Conservation (phyloP, 2,797 vertebrate species). For the Enteromius argenteus region DNA sequence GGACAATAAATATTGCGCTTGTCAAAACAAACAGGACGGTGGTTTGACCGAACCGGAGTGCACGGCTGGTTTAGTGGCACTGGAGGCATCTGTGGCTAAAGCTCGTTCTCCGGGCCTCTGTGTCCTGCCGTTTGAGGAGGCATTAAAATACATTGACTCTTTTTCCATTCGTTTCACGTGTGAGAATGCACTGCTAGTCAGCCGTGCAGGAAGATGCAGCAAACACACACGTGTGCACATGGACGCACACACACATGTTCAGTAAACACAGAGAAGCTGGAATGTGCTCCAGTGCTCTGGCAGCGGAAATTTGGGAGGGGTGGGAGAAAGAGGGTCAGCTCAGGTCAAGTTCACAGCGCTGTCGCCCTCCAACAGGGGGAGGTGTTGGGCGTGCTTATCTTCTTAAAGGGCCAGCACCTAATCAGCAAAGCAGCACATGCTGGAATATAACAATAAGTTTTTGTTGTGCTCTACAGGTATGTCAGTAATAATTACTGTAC, state of each 20-base stretch:
- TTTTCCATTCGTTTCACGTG: conserved; percentile 31
- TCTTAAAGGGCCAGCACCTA: conserved; percentile 57
- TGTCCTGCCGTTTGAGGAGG: conserved; percentile 4
- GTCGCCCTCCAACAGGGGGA: conserved; percentile 61
- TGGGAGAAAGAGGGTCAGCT: conserved; percentile 63
- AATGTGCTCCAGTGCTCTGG: conserved; percentile 65
- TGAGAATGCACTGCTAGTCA: conserved; percentile 43
- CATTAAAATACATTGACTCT: conserved; percentile 31
- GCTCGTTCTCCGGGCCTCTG: conserved; percentile 34
- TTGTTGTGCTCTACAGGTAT: background rate
- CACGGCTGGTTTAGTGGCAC: conserved; percentile 27
- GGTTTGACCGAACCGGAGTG: conserved; percentile 47
- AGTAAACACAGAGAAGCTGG: conserved; percentile 63
- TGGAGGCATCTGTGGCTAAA: conserved; percentile 16
- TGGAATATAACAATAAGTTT: background rate
- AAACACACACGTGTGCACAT: conserved; percentile 28
- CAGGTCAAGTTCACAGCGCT: conserved; percentile 66
- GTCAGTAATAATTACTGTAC: background rate
- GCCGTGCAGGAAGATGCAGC: conserved; percentile 39
- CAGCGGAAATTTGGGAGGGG: conserved; percentile 67
- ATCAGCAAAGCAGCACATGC: background rate
- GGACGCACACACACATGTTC: conserved; percentile 54
- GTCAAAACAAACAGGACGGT: conserved; percentile 58
- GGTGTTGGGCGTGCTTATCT: conserved; percentile 47
- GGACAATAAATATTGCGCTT: conserved; percentile 55